Conservation (phyloP, 2,113 vertebrate species). For the Pelmatolapia mariae region DNA sequence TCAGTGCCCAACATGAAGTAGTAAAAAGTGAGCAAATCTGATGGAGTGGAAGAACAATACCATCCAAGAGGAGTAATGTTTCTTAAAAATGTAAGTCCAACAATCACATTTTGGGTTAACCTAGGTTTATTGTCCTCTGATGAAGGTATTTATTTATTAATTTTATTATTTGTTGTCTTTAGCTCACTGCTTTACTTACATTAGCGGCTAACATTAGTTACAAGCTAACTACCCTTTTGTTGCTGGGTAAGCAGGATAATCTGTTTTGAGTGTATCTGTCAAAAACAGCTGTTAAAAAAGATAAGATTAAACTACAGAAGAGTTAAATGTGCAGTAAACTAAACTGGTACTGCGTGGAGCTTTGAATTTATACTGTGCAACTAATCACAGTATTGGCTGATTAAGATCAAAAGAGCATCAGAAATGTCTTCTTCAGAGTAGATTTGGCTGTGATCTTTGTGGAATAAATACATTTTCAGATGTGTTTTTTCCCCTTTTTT, state of each 20-base stretch:
- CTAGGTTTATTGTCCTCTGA: neutral
- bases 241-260: neutral
- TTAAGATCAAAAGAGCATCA: neutral
- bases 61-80: neutral
- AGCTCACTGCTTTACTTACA: neutral
- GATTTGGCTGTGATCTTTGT: neutral
- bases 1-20: neutral
- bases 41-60: neutral
- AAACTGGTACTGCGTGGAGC: neutral
- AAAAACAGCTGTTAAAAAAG: neutral
- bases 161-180: neutral
- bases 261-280: neutral
- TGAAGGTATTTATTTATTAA: neutral
- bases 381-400: constrained; percentile 20
- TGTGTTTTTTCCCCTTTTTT: neutral
- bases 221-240: neutral
- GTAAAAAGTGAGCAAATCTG: neutral
- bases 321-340: neutral
- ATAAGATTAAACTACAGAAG: neutral
- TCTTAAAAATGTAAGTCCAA: neutral
- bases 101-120: neutral
- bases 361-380: neutral
- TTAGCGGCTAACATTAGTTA: neutral
- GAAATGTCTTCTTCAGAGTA: neutral
- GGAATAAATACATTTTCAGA: neutral